Evolutionary conservation across 1,140 invertebrate genomes (phyloP), one percentile per base, ranked within the genome.

Genomic region (Lucilia cuprina): DNA sequence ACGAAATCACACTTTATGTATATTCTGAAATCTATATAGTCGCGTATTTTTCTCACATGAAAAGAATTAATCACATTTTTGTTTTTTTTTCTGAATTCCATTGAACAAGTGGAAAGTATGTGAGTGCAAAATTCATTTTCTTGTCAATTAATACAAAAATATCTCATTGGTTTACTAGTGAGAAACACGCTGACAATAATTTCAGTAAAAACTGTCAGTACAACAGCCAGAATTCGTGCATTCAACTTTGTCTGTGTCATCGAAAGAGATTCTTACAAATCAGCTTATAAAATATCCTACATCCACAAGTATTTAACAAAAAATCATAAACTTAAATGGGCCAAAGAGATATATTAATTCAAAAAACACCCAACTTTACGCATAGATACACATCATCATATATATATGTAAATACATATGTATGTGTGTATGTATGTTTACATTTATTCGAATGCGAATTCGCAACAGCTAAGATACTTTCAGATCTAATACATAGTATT

Each of bases 241-340:
- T 70, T 70, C 65, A 70, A 70, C 65, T 70, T n/a, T 70, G n/a
- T 70, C 65, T 70, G n/a, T 70, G 65, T 70, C 65, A 70, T 70
- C 65, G 10, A 21, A n/a, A 10, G 65, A 70, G 65, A 21, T 70
- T 10, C 65, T 21, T 12, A 9, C 17, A 10, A 70, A 41, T 8
- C 41, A 8, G 50, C 17, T 17, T 5, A n/a, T n/a, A n/a, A n/a
- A n/a, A n/a, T 70, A 70, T 70, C 65, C 65, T 70, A 70, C 65
- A 55, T 12, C 41, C 50, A 49, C 13, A 49, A 49, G 49, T 14
- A 2, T 30, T 30, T 30, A 49, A 5, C 9, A 65, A 17, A 70
- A 70, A 10, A 25, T 70, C 8, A 21, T 70, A 70, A 70, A 70
- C 65, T 12, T 19, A 70, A 70, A 70, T 70, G 65, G 65, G 65